Evolutionary conservation across 2,888 invertebrate species (phyloP).

Genomic region (Aspidiotus rigidus): DNA sequence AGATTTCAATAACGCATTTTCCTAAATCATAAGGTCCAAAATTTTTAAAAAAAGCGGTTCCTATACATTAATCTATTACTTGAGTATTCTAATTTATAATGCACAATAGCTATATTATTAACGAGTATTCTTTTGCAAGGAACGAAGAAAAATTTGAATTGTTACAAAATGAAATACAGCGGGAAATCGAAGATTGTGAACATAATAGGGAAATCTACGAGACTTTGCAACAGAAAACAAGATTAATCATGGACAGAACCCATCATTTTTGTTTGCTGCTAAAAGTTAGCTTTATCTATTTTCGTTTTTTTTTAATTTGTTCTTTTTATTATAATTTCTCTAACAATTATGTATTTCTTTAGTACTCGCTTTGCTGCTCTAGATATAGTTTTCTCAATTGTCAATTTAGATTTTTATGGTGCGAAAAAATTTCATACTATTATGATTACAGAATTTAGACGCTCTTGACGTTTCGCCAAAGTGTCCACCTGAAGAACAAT

Average conservation of each 20-base stretch:
- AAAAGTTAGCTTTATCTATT: conserved; percentile 16
- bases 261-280: conserved; percentile 32
- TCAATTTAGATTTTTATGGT: no score
- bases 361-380: no score
- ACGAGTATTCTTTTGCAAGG: conserved; percentile 44
- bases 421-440: no score
- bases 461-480: conserved; percentile 35
- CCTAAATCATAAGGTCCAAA: no score
- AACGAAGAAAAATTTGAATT: conserved; percentile 62
- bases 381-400: no score
- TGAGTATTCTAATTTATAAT: no score
- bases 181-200: conserved; percentile 38
- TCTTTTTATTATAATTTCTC: no score
- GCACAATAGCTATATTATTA: no score
- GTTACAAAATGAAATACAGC: conserved; percentile 53
- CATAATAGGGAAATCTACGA: conserved; percentile 31
- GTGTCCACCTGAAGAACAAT: conserved; percentile 36
- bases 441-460: conserved; percentile 28
- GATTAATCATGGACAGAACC: conserved; percentile 28
- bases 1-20: no score
- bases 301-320: not conserved
- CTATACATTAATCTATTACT: no score
- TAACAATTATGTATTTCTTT: no score
- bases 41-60: no score
- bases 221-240: conserved; percentile 26